Evolutionary conservation across 2,797 vertebrate genomes (phyloP).

Genomic region (Sandelia bainsii): DNA sequence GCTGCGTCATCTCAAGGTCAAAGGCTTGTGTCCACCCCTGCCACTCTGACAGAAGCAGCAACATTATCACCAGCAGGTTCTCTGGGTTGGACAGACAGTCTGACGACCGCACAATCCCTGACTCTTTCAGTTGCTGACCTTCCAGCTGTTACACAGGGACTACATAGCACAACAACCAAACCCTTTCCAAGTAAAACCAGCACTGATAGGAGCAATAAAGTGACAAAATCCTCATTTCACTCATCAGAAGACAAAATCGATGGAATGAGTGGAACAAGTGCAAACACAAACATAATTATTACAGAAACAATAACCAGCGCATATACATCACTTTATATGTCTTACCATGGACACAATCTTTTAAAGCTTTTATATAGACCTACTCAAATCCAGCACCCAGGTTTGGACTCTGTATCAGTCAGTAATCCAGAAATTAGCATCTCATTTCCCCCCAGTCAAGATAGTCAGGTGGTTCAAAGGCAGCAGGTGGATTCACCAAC

Average conservation of each 20-base stretch:
- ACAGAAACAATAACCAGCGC: constrained; percentile 22
- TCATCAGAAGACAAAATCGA: constrained; percentile 25
- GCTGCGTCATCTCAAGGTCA: constrained; percentile 45
- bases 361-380: constrained; percentile 36
- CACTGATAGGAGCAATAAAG: constrained; percentile 39
- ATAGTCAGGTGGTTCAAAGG: constrained; percentile 59
- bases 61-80: constrained; percentile 63
- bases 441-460: constrained; percentile 49
- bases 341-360: constrained; percentile 24
- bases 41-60: constrained; percentile 59
- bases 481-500: constrained; percentile 52
- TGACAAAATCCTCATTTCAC: constrained; percentile 20
- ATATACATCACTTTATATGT: constrained; percentile 13
- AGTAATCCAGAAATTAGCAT: constrained; percentile 55
- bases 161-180: constrained; percentile 32
- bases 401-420: constrained; percentile 24
- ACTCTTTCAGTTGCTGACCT: constrained; percentile 27
- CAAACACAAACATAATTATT: constrained; percentile 22
- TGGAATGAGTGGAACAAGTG: constrained; percentile 14
- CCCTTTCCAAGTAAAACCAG: constrained; percentile 29
- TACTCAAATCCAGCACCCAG: constrained; percentile 24
- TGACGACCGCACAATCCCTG: constrained; percentile 21
- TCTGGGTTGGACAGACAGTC: constrained; percentile 56
- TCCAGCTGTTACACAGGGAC: constrained; percentile 28
- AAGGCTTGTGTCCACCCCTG: constrained; percentile 68